Evolutionary conservation across 92 coral and sea anemone species (phyloP), one percentile per base, ranked within the genome.

Genomic region (Palythoa grandis): DNA sequence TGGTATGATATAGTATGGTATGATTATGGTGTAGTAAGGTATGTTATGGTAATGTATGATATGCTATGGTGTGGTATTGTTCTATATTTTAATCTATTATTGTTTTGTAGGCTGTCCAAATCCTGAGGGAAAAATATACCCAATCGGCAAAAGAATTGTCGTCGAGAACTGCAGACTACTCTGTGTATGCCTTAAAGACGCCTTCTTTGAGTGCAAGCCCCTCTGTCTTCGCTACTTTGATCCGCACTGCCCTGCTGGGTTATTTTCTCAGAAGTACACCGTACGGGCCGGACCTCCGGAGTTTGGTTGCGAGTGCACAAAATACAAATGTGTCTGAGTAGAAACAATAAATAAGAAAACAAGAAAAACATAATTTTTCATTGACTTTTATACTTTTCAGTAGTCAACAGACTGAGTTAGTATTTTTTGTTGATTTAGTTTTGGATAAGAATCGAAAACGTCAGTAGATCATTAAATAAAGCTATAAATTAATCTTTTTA

Each of bases 211-310:
- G 40, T 90, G 92, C 48, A 82, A 87, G 37, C 92, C 90, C 3
- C 79, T 90, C 48, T 90, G 92, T 52, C 71, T 74, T 23, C 66
- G 23, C 20, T 87, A 82, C 76, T 17, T 82, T 47, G 92, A 90
- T 79, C 14, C 24, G 38, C 38, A 57, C 39, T 90, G 92, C 19
- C 75, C 77, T 10, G 72, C 83, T 10, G 90, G 92, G 82, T 66
- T 60, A 80, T 72, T 57, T 78, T 53, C 48, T 29, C 72, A 57
- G 14, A 40, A 35, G 3, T 37, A 69, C 50, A 76, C 24, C 23
- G 88, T 70, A 39, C 83, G 87, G 13, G 77, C 85, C 2, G 92
- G 92, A 3, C 92, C 92, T 22, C 86, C 79, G 7, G 87, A 87
- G 52, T 86, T 86, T 24, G 85, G 87, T 12, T 90, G 92, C 85